phyloP scores from a whole-genome alignment of 1,140 invertebrate genomes.

The Aphis craccivora region DNA sequence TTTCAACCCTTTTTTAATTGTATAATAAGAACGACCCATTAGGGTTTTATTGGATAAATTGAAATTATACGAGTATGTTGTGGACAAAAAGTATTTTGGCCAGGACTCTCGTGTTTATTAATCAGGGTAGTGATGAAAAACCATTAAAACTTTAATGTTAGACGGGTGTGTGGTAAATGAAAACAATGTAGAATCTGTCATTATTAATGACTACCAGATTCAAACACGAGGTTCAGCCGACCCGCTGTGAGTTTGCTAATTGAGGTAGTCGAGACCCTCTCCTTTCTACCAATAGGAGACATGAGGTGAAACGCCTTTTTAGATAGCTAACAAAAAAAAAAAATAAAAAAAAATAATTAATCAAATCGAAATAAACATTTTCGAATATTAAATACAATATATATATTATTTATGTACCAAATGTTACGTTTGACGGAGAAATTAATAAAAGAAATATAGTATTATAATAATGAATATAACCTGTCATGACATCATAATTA shows the following conservation, averaged over 20 bases:
- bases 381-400: neutral
- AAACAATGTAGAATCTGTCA: conserved; percentile 45
- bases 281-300: neutral
- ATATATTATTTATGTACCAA: neutral
- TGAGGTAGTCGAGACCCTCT: neutral
- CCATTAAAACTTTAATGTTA: conserved; percentile 9
- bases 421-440: no score
- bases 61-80: neutral
- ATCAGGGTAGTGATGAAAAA: conserved; percentile 24
- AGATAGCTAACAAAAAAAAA: neutral
- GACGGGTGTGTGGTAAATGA: conserved; percentile 23
- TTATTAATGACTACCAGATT: conserved; percentile 42
- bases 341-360: neutral
- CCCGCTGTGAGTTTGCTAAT: conserved; percentile 23
- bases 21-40: neutral
- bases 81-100: neutral
- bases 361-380: neutral
- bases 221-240: neutral
- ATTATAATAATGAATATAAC: no score
- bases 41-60: conserved; percentile 33
- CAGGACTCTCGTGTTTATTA: conserved; percentile 34
- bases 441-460: no score
- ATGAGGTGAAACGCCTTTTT: neutral
- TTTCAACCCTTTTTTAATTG: neutral
- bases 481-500: no score